Conservation (phyloP, 2,888 invertebrate species). For the Lycocerus yunnanus region DNA sequence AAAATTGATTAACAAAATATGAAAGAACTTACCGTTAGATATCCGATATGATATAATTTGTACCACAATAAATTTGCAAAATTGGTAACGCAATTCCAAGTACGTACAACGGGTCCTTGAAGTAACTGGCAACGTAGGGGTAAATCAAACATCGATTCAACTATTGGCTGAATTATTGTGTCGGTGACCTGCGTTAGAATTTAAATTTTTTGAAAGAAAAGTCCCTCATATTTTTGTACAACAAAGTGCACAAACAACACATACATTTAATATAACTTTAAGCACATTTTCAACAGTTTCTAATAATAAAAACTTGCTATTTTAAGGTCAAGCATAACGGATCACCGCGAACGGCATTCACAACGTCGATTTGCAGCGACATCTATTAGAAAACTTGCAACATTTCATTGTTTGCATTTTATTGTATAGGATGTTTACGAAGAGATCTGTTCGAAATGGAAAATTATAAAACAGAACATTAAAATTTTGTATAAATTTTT, state of each 20-base stretch:
- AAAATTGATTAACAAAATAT: neutral
- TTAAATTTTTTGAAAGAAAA: constrained; percentile 42
- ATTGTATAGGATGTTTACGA: neutral
- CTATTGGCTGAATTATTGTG: constrained; percentile 49
- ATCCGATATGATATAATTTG: constrained; percentile 57
- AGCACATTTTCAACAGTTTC: neutral
- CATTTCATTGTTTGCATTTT: neutral
- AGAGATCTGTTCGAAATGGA: neutral
- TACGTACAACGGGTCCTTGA: constrained; percentile 70
- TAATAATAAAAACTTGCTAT: neutral
- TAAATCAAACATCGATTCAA: constrained; percentile 73
- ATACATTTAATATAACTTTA: neutral
- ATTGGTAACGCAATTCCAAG: constrained; percentile 70
- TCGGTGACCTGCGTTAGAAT: constrained; percentile 39
- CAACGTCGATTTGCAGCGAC: neutral
- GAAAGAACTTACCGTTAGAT: constrained; percentile 52
- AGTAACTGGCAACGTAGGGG: constrained; percentile 67
- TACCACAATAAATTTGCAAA: constrained; percentile 66
- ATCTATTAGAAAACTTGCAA: neutral
- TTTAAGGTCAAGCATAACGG: neutral
- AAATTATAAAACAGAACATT: too few species aligned
- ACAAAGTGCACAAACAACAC: neutral
- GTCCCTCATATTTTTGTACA: neutral
- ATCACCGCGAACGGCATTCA: neutral
- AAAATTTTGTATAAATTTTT: too few species aligned